A percentile compares a stretch with the other conserved stretches of the same genome.
phyloP scores from a whole-genome alignment of 2,113 vertebrate genomes.

The Henicopernis longicauda region DNA sequence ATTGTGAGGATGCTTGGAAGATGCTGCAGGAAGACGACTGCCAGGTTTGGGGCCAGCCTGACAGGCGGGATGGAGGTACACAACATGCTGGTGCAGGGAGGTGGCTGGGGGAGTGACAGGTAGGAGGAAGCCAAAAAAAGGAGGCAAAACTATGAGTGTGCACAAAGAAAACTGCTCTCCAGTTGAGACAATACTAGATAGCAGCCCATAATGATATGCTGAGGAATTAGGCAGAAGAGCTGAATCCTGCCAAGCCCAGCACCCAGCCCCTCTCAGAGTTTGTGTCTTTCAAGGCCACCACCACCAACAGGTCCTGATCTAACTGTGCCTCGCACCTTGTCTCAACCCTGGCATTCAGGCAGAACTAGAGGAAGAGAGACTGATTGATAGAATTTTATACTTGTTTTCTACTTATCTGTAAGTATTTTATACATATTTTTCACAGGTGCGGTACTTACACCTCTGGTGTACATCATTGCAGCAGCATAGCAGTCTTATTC shows the following conservation, averaged over 20 bases:
- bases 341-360: background rate
- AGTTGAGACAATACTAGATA: background rate
- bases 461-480: rapidly evolving
- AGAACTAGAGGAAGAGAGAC: background rate
- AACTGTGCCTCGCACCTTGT: background rate
- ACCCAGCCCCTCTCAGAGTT: background rate
- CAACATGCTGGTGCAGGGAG: background rate
- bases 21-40: background rate
- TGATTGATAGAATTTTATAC: background rate
- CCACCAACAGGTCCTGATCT: background rate
- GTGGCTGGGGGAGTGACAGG: background rate
- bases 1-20: background rate
- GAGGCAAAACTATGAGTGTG: background rate
- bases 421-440: background rate
- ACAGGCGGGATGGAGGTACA: rapidly evolving
- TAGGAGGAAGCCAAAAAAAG: background rate
- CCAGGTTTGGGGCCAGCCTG: background rate
- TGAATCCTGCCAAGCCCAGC: background rate
- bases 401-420: background rate
- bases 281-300: background rate
- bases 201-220: background rate
- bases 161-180: background rate
- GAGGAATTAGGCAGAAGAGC: background rate
- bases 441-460: background rate
- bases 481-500: background rate